phyloP scores from a whole-genome alignment of 2,888 invertebrate species.

The Pachydiplax longipennis region DNA sequence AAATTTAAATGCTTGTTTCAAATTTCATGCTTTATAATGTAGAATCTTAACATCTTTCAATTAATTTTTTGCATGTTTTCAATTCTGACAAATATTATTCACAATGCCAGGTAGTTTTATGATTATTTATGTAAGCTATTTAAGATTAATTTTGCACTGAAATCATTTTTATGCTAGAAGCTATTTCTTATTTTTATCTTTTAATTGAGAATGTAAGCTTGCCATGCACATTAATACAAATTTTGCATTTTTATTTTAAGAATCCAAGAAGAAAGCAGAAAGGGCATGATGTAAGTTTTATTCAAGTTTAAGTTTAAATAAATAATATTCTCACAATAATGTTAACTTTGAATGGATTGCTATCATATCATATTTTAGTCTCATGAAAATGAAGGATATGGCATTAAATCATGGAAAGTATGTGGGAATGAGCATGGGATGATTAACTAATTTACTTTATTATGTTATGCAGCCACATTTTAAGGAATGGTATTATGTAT shows the following conservation, averaged over 20 bases:
- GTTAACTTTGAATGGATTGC: too few species aligned
- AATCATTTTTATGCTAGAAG: constrained; percentile 4
- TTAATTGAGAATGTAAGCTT: constrained; percentile 18
- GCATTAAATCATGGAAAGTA: too few species aligned
- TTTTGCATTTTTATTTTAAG: constrained; percentile 52
- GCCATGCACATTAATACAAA: constrained; percentile 3
- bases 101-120: background rate
- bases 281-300: constrained; percentile 53
- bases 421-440: background rate
- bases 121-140: background rate
- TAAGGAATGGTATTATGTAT: too few species aligned
- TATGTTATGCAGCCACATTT: too few species aligned
- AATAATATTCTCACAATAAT: background rate
- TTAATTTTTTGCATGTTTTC: constrained; percentile 18
- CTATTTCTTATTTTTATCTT: constrained; percentile 30
- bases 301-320: background rate
- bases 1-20: constrained; percentile 40
- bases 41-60: constrained; percentile 7
- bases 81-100: background rate
- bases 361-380: too few species aligned
- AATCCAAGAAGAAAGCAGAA: constrained; percentile 53
- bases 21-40: constrained; percentile 27
- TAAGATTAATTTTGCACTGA: background rate
- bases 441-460: background rate
- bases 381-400: too few species aligned